Conservation (phyloP, 2,113 vertebrate genomes). For the Haemorhous mexicanus region DNA sequence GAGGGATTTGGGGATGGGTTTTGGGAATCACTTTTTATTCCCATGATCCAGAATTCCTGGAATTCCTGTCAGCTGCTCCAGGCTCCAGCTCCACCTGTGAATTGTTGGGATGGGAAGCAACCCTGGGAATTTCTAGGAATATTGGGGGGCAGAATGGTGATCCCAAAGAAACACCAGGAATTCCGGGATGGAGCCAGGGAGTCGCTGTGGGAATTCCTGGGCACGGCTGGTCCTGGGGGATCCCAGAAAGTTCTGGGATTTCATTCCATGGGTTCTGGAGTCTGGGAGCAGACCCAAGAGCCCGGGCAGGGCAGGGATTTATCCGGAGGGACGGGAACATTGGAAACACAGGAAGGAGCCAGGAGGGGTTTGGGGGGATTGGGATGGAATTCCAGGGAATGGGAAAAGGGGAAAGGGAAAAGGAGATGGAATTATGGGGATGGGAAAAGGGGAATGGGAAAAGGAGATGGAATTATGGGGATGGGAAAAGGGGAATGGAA, state of each 20-base stretch:
- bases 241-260: neutral
- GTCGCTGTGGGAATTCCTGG: neutral
- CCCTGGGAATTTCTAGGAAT: neutral
- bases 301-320: neutral
- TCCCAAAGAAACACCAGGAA: neutral
- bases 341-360: neutral
- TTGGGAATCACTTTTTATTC: neutral
- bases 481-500: neutral
- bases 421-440: too few species aligned
- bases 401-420: neutral
- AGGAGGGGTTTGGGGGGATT: too few species aligned
- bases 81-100: neutral
- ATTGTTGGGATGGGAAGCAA: neutral
- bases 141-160: neutral
- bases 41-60: neutral
- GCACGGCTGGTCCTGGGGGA: too few species aligned
- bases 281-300: neutral
- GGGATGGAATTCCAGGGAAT: neutral
- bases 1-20: neutral
- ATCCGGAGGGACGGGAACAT: accelerated
- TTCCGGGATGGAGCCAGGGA: neutral
- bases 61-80: neutral
- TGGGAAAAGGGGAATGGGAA: too few species aligned
- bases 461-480: neutral
- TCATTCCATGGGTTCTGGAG: neutral